These are phyloP conservation scores for Serinus canaria DNA, from an alignment of 2,113 vertebrate species.

Conservation along the genomic window DNA sequence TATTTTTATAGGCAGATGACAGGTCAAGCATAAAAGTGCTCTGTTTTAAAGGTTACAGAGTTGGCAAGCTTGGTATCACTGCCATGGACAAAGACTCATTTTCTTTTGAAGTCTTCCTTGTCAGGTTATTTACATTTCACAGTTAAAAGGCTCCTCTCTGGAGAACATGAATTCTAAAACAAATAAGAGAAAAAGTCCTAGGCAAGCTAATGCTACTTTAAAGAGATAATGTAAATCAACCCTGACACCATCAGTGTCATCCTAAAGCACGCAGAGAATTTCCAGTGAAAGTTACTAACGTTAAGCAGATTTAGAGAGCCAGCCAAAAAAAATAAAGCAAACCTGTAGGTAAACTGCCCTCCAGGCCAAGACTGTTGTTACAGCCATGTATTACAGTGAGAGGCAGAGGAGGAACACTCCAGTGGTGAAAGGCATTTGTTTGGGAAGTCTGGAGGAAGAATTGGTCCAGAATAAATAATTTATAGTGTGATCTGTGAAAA, in stretches of 20 bases:
- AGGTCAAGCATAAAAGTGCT: constrained; percentile 45
- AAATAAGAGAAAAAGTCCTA: constrained; percentile 10
- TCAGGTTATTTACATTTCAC: constrained; percentile 54
- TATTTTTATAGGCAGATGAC: constrained; percentile 53
- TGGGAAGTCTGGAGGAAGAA: constrained; percentile 28
- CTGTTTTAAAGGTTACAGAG: constrained; percentile 47
- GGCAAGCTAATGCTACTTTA: constrained; percentile 37
- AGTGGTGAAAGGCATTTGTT: constrained; percentile 24
- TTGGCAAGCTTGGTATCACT: constrained; percentile 38
- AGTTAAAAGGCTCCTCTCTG: constrained; percentile 49
- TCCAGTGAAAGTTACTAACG: constrained; percentile 38
- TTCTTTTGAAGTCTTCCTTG: constrained; percentile 48
- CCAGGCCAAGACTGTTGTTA: constrained; percentile 35
- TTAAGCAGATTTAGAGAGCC: background rate
- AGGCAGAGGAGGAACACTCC: background rate
- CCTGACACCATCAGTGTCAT: constrained; percentile 28
- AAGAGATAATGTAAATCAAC: constrained; percentile 55
- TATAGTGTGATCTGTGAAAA: background rate
- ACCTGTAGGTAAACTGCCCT: constrained; percentile 29
- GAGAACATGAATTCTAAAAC: constrained; percentile 34
- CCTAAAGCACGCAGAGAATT: constrained; percentile 19
- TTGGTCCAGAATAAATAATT: constrained; percentile 16
- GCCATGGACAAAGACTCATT: background rate
- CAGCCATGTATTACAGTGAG: background rate
- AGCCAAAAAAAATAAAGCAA: constrained; percentile 51